Percentiles rank a stretch among this genome's conserved stretches.
Conservation (phyloP, 2,888 invertebrate species). For the Agrotis puta region DNA sequence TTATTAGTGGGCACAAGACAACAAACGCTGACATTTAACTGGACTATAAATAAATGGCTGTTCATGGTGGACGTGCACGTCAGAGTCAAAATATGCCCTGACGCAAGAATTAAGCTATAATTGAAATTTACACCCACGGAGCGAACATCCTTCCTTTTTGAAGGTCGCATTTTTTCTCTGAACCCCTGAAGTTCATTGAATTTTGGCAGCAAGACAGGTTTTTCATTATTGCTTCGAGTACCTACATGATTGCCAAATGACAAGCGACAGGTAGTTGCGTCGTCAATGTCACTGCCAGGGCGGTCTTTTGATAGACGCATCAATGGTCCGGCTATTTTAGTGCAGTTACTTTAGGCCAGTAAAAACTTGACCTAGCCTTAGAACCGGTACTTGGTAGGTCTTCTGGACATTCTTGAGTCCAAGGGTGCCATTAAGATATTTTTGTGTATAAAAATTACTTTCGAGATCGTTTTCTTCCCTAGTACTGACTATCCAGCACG, state of each 20-base stretch:
- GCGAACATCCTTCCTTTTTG: constrained; percentile 66
- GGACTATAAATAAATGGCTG: constrained; percentile 83
- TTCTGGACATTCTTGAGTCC: constrained; percentile 62
- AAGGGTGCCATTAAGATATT: constrained; percentile 50
- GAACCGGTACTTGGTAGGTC: constrained; percentile 67
- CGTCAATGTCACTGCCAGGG: constrained; percentile 89
- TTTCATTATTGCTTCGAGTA: constrained; percentile 54
- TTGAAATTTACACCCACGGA: constrained; percentile 79
- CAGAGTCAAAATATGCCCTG: constrained; percentile 72
- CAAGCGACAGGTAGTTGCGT: constrained; percentile 71
- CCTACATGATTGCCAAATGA: constrained; percentile 80
- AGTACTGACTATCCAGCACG: not conserved
- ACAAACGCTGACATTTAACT: constrained; percentile 87
- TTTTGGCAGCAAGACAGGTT: constrained; percentile 58
- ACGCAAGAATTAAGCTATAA: constrained; percentile 75
- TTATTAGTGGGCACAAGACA: constrained; percentile 75
- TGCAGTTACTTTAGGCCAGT: constrained; percentile 80
- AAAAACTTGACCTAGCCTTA: constrained; percentile 82
- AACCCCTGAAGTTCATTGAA: constrained; percentile 46
- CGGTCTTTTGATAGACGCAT: constrained; percentile 81
- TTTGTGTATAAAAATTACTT: constrained; percentile 2
- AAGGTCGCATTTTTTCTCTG: constrained; percentile 22
- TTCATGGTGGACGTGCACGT: constrained; percentile 70
- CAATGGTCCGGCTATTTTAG: constrained; percentile 85
- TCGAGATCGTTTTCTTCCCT: not conserved